A percentile compares a stretch with the other conserved stretches of the same genome.
Evolutionary conservation across 2,888 invertebrate species (phyloP).

Genomic region (Melinaea marsaeus): DNA sequence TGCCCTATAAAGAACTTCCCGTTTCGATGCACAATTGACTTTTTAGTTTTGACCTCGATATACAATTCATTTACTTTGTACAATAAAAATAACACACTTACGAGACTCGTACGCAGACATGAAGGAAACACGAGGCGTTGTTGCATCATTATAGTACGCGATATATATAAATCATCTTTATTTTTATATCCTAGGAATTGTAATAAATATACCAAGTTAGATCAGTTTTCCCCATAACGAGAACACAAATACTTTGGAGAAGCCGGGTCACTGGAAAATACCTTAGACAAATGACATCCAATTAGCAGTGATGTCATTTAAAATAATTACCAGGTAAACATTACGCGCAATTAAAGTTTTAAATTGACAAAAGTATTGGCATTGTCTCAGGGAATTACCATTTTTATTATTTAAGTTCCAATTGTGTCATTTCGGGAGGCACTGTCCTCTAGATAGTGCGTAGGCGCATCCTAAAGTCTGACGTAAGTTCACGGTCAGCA

Average conservation of each 20-base stretch:
- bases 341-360: not conserved
- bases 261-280: slow-evolving; percentile 30
- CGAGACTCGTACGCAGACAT: not conserved
- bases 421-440: slow-evolving; percentile 32
- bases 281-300: slow-evolving; percentile 29
- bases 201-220: not conserved
- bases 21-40: slow-evolving; percentile 48
- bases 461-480: slow-evolving; percentile 68
- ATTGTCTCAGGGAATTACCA: not conserved
- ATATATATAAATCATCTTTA: not conserved
- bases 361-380: not conserved
- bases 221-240: slow-evolving; percentile 10
- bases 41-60: slow-evolving; percentile 46
- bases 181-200: not conserved
- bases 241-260: slow-evolving; percentile 9
- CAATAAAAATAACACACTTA: slow-evolving; percentile 2
- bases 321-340: not conserved
- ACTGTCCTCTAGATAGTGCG: slow-evolving; percentile 49
- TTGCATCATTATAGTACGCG: not conserved
- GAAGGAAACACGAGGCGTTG: not conserved
- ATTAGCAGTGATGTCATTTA: slow-evolving; percentile 28
- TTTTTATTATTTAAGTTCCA: too few species aligned
- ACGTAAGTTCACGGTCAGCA: slow-evolving; percentile 75
- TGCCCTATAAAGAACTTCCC: slow-evolving; percentile 57
- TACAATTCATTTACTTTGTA: slow-evolving; percentile 24